These are phyloP conservation scores for Ectemnius lituratus DNA, from an alignment of 2,888 invertebrate species.

Conservation along the genomic window DNA sequence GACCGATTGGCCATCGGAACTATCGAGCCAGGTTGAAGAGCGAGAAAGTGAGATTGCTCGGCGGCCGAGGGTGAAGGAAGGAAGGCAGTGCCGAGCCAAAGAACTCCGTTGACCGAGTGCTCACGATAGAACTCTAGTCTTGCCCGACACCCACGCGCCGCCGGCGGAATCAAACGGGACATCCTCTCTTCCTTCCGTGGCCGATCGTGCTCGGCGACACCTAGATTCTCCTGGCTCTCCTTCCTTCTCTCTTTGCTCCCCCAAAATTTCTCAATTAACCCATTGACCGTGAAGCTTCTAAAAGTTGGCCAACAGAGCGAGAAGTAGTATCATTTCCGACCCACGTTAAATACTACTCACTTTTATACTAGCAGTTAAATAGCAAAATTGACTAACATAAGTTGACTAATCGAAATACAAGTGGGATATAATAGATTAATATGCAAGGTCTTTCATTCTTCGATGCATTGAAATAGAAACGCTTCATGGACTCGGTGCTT, in stretches of 20 bases:
- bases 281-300: too few species aligned
- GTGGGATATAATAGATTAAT: too few species aligned
- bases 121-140: constrained; percentile 52
- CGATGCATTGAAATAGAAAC: too few species aligned
- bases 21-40: constrained; percentile 10
- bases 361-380: too few species aligned
- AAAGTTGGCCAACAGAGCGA: too few species aligned
- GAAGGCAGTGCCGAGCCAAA: constrained; percentile 63
- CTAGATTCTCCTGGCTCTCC: constrained; percentile 31
- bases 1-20: constrained; percentile 50
- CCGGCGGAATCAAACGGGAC: constrained; percentile 68
- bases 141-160: constrained; percentile 68
- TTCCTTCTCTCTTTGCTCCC: background rate
- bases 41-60: constrained; percentile 8
- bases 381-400: too few species aligned
- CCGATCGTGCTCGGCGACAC: constrained; percentile 61
- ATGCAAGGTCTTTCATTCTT: too few species aligned
- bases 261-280: too few species aligned
- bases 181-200: constrained; percentile 74
- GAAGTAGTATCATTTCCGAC: too few species aligned
- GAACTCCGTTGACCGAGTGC: constrained; percentile 75
- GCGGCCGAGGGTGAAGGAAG: constrained; percentile 15
- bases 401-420: too few species aligned
- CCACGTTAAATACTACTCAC: too few species aligned
- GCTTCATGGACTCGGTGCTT: too few species aligned